These are phyloP conservation scores for Cryptus armator DNA, from an alignment of 2,888 invertebrate species.

Conservation along the genomic window DNA sequence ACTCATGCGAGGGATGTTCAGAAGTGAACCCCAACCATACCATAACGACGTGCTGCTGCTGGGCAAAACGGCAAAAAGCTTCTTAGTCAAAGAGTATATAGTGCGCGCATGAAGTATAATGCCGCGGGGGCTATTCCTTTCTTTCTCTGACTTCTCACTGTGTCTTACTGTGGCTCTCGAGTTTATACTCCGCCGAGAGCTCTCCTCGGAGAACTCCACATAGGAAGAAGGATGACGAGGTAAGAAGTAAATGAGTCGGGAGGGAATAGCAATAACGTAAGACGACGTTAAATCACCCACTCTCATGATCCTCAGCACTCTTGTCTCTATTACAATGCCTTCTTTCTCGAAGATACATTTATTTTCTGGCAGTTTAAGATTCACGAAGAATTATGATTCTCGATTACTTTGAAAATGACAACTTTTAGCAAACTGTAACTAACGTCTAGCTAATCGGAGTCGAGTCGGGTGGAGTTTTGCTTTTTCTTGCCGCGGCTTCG, in stretches of 20 bases:
- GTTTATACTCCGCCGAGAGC: slow-evolving; percentile 33
- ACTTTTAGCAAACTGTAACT: not conserved
- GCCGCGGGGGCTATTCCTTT: slow-evolving; percentile 49
- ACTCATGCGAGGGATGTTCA: slow-evolving; percentile 77
- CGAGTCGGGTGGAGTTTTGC: too few species aligned
- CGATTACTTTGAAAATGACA: not conserved
- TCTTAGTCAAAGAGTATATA: slow-evolving; percentile 27
- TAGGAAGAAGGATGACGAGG: slow-evolving; percentile 70
- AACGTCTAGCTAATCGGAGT: too few species aligned
- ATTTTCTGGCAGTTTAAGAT: slow-evolving; percentile 7
- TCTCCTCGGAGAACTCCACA: slow-evolving; percentile 45
- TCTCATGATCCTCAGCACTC: slow-evolving; percentile 14
- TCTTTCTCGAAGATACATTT: slow-evolving; percentile 2
- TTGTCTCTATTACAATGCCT: slow-evolving; percentile 7
- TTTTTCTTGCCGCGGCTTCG: too few species aligned
- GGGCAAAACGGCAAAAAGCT: slow-evolving; percentile 69
- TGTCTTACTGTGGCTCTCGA: slow-evolving; percentile 18
- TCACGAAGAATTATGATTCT: slow-evolving; percentile 17
- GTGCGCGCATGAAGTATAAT: slow-evolving; percentile 69
- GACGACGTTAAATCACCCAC: slow-evolving; percentile 50
- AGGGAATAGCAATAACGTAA: slow-evolving; percentile 51
- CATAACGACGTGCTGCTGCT: slow-evolving; percentile 77
- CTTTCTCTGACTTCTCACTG: slow-evolving; percentile 4
- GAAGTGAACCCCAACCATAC: slow-evolving; percentile 8
- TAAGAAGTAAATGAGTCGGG: slow-evolving; percentile 78